Conservation (phyloP, 2,888 invertebrate genomes). For the Oconnorella tubifera region DNA sequence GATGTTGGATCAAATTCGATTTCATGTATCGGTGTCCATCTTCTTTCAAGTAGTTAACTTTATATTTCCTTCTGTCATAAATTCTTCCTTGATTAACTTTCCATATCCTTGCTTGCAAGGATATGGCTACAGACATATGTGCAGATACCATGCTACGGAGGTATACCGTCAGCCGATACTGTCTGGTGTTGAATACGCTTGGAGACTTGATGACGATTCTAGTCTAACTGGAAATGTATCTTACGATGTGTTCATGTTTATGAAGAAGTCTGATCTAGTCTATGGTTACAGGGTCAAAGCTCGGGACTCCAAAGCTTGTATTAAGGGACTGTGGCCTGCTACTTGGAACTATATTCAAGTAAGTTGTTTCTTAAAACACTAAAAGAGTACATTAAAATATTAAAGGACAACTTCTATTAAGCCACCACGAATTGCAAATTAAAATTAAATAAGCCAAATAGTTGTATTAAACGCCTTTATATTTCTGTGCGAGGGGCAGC, state of each 20-base stretch:
- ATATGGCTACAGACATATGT: conserved; percentile 36
- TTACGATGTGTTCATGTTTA: conserved; percentile 35
- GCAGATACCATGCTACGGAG: conserved; percentile 34
- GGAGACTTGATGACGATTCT: conserved; percentile 38
- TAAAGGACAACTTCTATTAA: too few relatives aligned
- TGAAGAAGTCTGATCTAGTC: conserved; percentile 18
- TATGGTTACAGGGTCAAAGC: conserved; percentile 33
- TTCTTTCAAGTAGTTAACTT: conserved; percentile 32
- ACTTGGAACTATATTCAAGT: conserved; percentile 20
- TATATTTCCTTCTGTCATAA: conserved; percentile 27
- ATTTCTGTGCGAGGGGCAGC: too few relatives aligned
- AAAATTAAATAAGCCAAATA: too few relatives aligned
- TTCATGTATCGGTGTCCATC: too few relatives aligned
- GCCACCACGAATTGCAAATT: too few relatives aligned
- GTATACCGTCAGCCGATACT: conserved; percentile 33
- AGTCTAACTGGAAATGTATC: conserved; percentile 17
- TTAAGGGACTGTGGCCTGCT: conserved; percentile 31
- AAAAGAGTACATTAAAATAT: too few relatives aligned
- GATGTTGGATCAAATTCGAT: too few relatives aligned
- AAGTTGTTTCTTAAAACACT: too few relatives aligned
- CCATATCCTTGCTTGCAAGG: conserved; percentile 23
- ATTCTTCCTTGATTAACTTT: conserved; percentile 1
- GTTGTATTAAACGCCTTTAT: too few relatives aligned
- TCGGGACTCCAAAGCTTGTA: conserved; percentile 22
- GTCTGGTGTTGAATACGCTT: conserved; percentile 30